These are phyloP conservation scores for Nilaparvata lugens DNA, from an alignment of 1,140 invertebrate species.

Conservation along the genomic window DNA sequence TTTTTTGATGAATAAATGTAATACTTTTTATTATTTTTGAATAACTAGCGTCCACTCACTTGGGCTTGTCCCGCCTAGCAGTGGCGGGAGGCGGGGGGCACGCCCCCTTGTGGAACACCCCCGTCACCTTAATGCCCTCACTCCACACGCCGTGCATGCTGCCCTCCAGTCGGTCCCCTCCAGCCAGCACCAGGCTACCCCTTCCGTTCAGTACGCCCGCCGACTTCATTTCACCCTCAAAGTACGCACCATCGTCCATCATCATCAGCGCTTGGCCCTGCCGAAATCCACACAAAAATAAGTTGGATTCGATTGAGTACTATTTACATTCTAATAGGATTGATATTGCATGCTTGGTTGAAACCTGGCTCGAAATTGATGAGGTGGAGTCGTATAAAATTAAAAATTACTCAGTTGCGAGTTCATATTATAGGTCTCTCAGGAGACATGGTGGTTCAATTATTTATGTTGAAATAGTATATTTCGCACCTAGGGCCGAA, in stretches of 20 bases:
- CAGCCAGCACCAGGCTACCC: slow-evolving; percentile 64
- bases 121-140: slow-evolving; percentile 72
- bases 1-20: too few species aligned
- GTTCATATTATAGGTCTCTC: too few species aligned
- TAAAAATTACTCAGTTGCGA: too few species aligned
- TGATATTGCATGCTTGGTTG: too few species aligned
- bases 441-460: too few species aligned
- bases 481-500: too few species aligned
- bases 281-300: neutral
- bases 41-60: slow-evolving; percentile 36
- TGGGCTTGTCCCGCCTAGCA: slow-evolving; percentile 41
- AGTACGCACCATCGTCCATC: slow-evolving; percentile 79
- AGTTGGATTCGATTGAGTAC: too few species aligned
- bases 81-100: slow-evolving; percentile 40
- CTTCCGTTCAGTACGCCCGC: slow-evolving; percentile 68
- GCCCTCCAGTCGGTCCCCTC: slow-evolving; percentile 59
- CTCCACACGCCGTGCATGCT: slow-evolving; percentile 65
- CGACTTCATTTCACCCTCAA: slow-evolving; percentile 76
- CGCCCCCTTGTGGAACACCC: slow-evolving; percentile 49
- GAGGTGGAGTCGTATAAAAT: neutral
- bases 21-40: slow-evolving; percentile 15
- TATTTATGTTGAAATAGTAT: too few species aligned
- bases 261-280: slow-evolving; percentile 78
- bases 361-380: too few species aligned
- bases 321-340: too few species aligned